Base-by-base conservation (phyloP, 2,113 vertebrate genomes). In the Asarcornis scutulata region DNA sequence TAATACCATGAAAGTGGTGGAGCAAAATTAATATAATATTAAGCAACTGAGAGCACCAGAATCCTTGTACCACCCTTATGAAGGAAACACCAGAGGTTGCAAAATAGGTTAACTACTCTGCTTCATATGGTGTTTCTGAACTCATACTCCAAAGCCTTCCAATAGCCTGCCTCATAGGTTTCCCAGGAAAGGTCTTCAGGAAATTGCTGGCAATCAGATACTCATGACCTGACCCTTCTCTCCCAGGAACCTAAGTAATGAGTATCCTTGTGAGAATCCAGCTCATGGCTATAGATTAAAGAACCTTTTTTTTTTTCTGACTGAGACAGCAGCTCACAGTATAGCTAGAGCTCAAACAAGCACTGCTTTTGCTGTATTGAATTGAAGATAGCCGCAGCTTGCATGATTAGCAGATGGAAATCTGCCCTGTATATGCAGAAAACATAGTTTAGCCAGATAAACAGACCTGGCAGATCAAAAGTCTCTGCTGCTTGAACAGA, bases 181-280 rank as follows among this genome's bases (percentile, higher is more conserved):
- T 94, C 89, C 77, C 91, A 89, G 88, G 46, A 52, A 85, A 31
- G 58, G 67, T 73, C 48, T 85, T 56, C 60, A 88, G 95, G 90
- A 96, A 96, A 96, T 92, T 91, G 94, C 73, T 75, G 69, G 89
- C 86, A 97, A 95, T 95, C 91, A 96, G 91, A 92, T 78, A 95
- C 93, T 79, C 77, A 42, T 83, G 92, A 95, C 94, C 94, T 88
- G 86, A 94, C 76, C 90, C 72, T 94, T 79, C 94, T 86, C 83
- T 88, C 83, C 73, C 91, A 94, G 88, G 69, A 86, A 91, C 60
- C 13, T 46, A 62, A 68, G 91, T 93, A 95, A 96, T 91, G 64
- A 95, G 34, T 91, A 92, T 92, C 92, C 91, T 60, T 93, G 83
- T 95, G 92, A 93, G 94, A 95, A 96, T 93, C 56, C 76, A 74